Evolutionary conservation across 2,888 invertebrate genomes (phyloP).

Genomic region (Dryocosmus kuriphilus): DNA sequence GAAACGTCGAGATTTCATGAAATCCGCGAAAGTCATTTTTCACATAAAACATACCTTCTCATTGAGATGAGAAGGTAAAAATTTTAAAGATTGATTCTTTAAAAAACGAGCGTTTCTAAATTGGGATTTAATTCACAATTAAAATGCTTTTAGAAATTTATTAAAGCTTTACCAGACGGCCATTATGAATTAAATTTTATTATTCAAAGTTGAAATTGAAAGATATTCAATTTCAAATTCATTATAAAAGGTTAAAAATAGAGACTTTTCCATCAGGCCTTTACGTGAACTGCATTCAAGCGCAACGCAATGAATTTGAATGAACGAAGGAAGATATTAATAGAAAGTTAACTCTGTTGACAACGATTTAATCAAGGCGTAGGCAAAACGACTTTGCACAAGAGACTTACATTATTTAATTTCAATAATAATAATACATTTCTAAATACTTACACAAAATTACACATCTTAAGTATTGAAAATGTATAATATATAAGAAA

Average conservation of each 20-base stretch:
- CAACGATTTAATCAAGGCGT: constrained; percentile 1
- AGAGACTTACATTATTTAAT: background rate
- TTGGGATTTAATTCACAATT: too few relatives aligned
- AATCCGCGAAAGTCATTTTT: too few relatives aligned
- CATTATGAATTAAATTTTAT: background rate
- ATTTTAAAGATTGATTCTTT: too few relatives aligned
- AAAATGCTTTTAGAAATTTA: too few relatives aligned
- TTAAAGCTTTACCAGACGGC: too few relatives aligned
- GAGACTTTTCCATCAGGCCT: background rate
- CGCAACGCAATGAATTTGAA: constrained; percentile 19
- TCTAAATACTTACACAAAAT: background rate
- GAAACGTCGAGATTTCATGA: too few relatives aligned
- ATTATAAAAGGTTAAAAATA: constrained; percentile 29
- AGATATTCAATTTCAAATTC: background rate
- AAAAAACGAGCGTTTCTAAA: too few relatives aligned
- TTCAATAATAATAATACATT: background rate
- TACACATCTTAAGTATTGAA: background rate
- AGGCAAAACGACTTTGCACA: background rate
- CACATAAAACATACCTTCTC: too few relatives aligned
- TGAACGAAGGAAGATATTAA: constrained; percentile 14
- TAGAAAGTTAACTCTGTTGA: constrained; percentile 7
- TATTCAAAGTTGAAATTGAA: background rate
- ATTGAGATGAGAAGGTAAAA: too few relatives aligned
- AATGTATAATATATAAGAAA: too few relatives aligned
- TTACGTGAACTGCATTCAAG: constrained; percentile 27